Evolutionary conservation across 2,797 vertebrate genomes (phyloP).

Genomic region (Ctenochaetus hawaiiensis): DNA sequence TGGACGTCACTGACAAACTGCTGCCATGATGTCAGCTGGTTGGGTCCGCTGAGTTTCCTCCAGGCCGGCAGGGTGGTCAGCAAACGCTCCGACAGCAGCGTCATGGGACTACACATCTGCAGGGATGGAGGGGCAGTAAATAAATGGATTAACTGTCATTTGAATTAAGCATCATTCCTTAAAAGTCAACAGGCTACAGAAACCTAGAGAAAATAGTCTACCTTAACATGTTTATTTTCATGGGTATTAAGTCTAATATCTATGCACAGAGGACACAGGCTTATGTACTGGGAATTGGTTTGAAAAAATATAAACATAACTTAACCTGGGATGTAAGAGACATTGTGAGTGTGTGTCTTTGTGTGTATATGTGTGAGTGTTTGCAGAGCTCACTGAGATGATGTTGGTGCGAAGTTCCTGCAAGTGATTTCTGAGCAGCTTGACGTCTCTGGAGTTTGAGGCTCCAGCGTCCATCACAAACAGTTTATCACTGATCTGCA

Average conservation of each 20-base stretch:
- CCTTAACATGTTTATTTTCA: background rate
- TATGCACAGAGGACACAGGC: too few relatives aligned
- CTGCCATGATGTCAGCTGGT: slow-evolving; percentile 96
- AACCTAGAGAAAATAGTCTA: too few relatives aligned
- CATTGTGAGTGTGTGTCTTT: background rate
- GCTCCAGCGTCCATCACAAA: slow-evolving; percentile 95
- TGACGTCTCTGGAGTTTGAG: slow-evolving; percentile 96
- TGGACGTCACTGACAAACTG: slow-evolving; percentile 95
- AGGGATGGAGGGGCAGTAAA: rapidly evolving
- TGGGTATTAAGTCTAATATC: background rate
- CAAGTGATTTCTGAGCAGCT: slow-evolving; percentile 93
- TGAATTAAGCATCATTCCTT: background rate
- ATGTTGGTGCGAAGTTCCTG: slow-evolving; percentile 92
- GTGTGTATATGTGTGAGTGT: background rate
- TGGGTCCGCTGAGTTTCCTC: slow-evolving; percentile 95
- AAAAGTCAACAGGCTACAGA: background rate
- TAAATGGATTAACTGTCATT: background rate
- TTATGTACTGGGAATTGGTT: too few relatives aligned
- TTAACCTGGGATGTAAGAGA: background rate
- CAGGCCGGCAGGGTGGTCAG: slow-evolving; percentile 92
- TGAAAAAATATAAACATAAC: background rate
- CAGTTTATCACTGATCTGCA: slow-evolving; percentile 93
- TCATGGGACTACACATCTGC: slow-evolving; percentile 92
- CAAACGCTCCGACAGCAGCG: slow-evolving; percentile 92
- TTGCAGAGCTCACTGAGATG: slow-evolving; percentile 87